Evolutionary conservation across 2,888 invertebrate species (phyloP), one percentile per base, ranked within the genome.

Genomic region (Drosophila nr. perissopoda): DNA sequence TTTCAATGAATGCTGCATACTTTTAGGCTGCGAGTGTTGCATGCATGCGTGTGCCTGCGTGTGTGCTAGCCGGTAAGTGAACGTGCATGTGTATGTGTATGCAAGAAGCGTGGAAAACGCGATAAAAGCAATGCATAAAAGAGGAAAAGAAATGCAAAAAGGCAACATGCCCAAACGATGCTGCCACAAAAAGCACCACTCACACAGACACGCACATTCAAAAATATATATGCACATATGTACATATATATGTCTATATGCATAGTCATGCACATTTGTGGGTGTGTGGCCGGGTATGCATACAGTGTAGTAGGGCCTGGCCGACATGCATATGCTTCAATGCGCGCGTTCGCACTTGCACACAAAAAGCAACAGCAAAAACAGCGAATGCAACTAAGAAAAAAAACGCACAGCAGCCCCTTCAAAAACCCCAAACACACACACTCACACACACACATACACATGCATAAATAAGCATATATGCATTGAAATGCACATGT

Each of bases 321-420:
- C 65, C 75, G 67, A 66, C 89, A 76, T 83, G 81, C 90, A 90
- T 90, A 85, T 87, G 90, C 84, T 90, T 87, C 80, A 87, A 87
- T 89, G 90, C 87, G 87, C 84, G 89, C 90, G 80, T 90, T 90
- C 90, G 84, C 87, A 90, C 87, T 90, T 87, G 85, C 90, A 78
- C 68, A 86, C 76, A 79, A 73, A 87, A 79, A 78, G 76, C 70
- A 63, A 40, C 71, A 76, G 56, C 73, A 51, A 56, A 36, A 54
- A 45, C 38, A 40, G 52, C 51, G 65, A 87, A 66, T 67, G 70
- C 63, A 72, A 73, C 80, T 82, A 73, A 85, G n/a, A 76, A 16
- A 33, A 45, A 42, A 89, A 89, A 80, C 85, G 83, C 88, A 83
- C 76, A 85, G 73, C 85, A 71, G 71, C 76, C 62, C 80, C 80